A percentile compares a stretch with the other conserved stretches of the same genome.
Conservation (phyloP, 92 coral and sea anemone genomes). For the Muricea muricata region DNA sequence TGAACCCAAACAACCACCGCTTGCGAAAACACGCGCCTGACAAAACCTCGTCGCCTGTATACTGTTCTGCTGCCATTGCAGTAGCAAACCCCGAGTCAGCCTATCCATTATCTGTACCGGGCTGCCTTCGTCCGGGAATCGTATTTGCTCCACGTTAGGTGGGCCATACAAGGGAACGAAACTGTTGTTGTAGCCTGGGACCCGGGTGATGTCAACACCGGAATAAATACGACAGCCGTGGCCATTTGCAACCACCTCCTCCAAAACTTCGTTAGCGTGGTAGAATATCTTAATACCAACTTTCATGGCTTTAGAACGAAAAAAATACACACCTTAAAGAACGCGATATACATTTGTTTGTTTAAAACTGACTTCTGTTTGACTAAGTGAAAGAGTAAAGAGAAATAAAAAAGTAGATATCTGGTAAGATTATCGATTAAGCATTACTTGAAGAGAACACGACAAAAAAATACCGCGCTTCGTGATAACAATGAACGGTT, state of each 20-base stretch:
- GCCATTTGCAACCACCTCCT: not conserved
- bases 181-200: not conserved
- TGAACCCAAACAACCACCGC: constrained; percentile 37
- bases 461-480: too few relatives aligned
- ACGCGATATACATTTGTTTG: not conserved
- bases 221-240: constrained; percentile 31
- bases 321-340: not conserved
- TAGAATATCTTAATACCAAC: constrained; percentile 29
- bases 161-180: constrained; percentile 3
- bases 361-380: not conserved
- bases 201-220: constrained; percentile 32
- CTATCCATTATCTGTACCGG: not conserved
- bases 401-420: too few relatives aligned
- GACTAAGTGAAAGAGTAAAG: not conserved
- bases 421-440: too few relatives aligned
- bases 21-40: constrained; percentile 25
- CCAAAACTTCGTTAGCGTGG: not conserved
- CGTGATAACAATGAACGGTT: too few relatives aligned
- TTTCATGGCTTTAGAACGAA: constrained; percentile 21
- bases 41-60: constrained; percentile 30
- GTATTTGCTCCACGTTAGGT: constrained; percentile 18
- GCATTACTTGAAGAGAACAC: too few relatives aligned
- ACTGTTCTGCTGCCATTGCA: constrained; percentile 31
- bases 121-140: constrained; percentile 12
- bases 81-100: constrained; percentile 2